Evolutionary conservation across 2,113 vertebrate species (phyloP).

Genomic region (Chauna torquata): DNA sequence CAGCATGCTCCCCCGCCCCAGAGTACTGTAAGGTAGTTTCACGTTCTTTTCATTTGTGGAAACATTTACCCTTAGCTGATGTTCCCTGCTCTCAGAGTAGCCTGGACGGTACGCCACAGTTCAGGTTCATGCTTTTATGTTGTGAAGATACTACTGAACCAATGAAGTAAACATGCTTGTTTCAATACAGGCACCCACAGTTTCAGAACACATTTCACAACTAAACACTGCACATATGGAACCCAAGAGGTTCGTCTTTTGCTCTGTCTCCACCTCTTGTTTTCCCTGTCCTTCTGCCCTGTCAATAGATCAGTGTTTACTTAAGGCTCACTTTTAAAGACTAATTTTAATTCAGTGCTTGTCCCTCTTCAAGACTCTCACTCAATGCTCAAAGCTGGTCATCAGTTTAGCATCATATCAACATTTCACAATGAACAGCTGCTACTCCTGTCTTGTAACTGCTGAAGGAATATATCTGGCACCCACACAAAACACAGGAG

Average conservation of each 20-base stretch:
- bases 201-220: accelerated
- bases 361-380: accelerated
- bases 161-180: accelerated
- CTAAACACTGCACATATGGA: accelerated
- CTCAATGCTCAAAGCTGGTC: accelerated
- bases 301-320: accelerated
- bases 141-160: too few relatives aligned
- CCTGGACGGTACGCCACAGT: accelerated
- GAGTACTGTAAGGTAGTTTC: accelerated
- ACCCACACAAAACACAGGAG: background rate
- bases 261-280: background rate
- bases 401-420: accelerated
- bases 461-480: accelerated
- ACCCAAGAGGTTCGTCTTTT: background rate
- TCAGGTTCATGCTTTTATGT: accelerated
- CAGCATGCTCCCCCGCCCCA: background rate
- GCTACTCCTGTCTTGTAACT: accelerated
- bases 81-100: accelerated
- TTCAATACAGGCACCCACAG: accelerated
- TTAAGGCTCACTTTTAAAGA: background rate
- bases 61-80: accelerated
- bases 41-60: background rate
- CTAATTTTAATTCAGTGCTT: accelerated
- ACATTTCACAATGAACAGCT: accelerated
- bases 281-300: background rate